Conservation (phyloP, 2,888 invertebrate species). For the Lasioglossum leucozonium region DNA sequence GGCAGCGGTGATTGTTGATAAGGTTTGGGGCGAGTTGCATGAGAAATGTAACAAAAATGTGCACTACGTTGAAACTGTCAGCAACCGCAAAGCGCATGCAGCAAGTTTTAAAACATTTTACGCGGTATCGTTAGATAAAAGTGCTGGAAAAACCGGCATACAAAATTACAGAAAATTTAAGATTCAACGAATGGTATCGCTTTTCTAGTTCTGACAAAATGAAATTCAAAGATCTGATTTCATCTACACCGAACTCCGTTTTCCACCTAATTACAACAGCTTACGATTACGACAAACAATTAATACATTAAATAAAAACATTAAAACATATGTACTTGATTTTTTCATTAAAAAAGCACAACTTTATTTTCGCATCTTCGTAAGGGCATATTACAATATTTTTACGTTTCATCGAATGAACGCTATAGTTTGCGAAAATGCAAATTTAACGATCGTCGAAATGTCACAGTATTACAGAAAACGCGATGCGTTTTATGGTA, state of each 20-base stretch:
- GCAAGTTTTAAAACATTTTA: not conserved
- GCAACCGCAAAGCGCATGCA: not conserved
- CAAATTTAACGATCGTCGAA: not conserved
- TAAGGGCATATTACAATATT: not conserved
- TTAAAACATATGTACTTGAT: no score
- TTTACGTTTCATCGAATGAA: not conserved
- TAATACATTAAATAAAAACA: no score
- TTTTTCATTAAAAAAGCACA: no score
- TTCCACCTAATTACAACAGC: not conserved
- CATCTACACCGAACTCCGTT: not conserved
- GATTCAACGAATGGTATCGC: not conserved
- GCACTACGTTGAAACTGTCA: not conserved
- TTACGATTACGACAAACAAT: no score
- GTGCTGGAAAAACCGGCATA: not conserved
- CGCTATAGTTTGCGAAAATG: not conserved
- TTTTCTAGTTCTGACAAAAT: not conserved
- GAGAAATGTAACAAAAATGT: not conserved
- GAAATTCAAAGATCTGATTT: not conserved
- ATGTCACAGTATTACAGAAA: not conserved
- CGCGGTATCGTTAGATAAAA: not conserved
- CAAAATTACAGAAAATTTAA: not conserved
- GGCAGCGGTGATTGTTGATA: not conserved
- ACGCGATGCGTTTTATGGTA: not conserved
- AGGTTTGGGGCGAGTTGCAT: not conserved
- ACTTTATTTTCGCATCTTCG: no score